Evolutionary conservation across 2,113 vertebrate species (phyloP).

Genomic region (Rallus limicola): DNA sequence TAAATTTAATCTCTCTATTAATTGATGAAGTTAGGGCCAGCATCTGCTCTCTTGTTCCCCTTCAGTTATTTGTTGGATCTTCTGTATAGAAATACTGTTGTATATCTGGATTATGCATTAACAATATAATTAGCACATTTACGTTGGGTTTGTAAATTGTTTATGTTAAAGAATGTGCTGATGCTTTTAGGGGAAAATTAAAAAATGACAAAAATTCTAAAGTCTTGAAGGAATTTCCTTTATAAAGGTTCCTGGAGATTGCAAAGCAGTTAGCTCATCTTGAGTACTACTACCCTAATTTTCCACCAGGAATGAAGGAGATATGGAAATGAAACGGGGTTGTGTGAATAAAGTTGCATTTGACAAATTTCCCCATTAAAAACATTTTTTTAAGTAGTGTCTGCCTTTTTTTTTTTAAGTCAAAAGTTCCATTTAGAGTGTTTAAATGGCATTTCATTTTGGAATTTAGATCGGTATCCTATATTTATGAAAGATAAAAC

Average conservation of each 20-base stretch:
- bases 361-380: not conserved
- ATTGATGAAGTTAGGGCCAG: not conserved
- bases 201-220: not conserved
- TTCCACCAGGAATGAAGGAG: not conserved
- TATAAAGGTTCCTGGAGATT: not conserved
- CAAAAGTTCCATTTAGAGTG: not conserved
- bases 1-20: not conserved
- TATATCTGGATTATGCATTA: not conserved
- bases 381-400: rapidly evolving
- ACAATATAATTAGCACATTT: rapidly evolving
- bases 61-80: not conserved
- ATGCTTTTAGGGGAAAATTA: not conserved
- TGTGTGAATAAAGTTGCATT: not conserved
- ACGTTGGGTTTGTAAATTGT: not conserved
- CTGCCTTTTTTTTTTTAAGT: not conserved
- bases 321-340: not conserved
- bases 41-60: not conserved
- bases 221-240: not conserved
- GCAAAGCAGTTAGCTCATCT: not conserved
- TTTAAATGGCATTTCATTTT: not conserved
- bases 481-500: not conserved
- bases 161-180: not conserved
- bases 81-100: not conserved
- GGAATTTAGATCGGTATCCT: not conserved
- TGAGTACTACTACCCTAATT: not conserved